Evolutionary conservation across 2,113 vertebrate genomes (phyloP), one percentile per base, ranked within the genome.

Genomic region (Tachysurus vachellii): DNA sequence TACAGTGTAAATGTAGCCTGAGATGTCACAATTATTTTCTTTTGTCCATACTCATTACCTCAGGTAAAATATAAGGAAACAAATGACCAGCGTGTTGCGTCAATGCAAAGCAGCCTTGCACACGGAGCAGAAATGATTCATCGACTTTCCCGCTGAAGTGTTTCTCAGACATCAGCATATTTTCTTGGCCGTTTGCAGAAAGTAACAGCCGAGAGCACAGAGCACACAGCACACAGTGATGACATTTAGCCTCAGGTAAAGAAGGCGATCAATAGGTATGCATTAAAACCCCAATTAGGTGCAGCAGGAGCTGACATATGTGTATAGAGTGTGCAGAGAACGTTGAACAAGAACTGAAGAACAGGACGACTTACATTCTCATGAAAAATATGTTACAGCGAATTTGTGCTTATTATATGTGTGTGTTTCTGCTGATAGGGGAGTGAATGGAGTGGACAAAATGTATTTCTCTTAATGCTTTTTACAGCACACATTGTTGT

Each of bases 241-340:
- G 80, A 85, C 68, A 83, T 85, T 88, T 86, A 64, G 85, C 70
- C 80, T 86, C 36, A 36, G 47, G 70, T 75, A 64, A 82, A 76
- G 61, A 86, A 71, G 31, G 9, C 3, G 53, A 56, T 88, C 79
- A 28, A 83, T 87, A 87, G 10, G 36, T 62, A 54, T 54, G 54
- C 71, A 83, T 87, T 75, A 77, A 82, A 87, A 62, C 42, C 28
- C 68, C 68, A 83, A 87, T 87, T 82, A 87, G 57, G 56, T 82
- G 14, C 42, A 50, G 70, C 68, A 54, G 21, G 13, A 42, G 28
- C 44, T 21, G 68, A 82, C 70, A 68, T 77, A 14, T 82, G 21
- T 73, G 85, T 31, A 44, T 54, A 42, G 80, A 3, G 62, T 59
- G 21, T 21, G 42, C 77, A 71, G 23, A 79, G 28, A 62, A 5